Evolutionary conservation across 1,140 invertebrate species (phyloP).

Genomic region (Rhizoglyphus robini): DNA sequence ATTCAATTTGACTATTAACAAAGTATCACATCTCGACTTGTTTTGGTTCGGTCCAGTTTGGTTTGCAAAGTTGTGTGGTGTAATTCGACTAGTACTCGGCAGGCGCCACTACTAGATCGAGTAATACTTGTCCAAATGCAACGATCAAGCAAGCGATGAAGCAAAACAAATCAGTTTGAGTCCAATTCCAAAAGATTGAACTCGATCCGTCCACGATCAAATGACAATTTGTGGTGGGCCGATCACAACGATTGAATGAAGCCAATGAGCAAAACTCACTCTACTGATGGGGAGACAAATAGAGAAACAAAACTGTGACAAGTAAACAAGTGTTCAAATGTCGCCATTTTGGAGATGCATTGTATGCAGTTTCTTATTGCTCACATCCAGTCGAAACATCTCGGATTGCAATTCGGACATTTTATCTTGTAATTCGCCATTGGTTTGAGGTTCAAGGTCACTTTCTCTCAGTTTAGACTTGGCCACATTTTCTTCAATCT

Average conservation of each 20-base stretch:
- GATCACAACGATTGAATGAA: too few species aligned
- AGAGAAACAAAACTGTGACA: too few species aligned
- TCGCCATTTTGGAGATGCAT: constrained; percentile 18
- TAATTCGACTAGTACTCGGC: too few species aligned
- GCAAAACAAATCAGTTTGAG: too few species aligned
- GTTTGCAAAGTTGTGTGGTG: neutral
- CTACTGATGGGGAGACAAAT: too few species aligned
- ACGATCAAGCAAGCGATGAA: too few species aligned
- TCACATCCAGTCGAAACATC: constrained; percentile 40
- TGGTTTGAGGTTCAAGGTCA: constrained; percentile 48
- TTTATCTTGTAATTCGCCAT: constrained; percentile 74
- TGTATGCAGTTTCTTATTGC: constrained; percentile 20
- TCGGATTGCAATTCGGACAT: constrained; percentile 79
- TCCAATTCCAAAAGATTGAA: too few species aligned
- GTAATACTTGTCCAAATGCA: too few species aligned
- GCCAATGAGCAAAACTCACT: too few species aligned
- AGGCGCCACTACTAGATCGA: too few species aligned
- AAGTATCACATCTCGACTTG: constrained; percentile 1
- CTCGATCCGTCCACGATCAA: too few species aligned
- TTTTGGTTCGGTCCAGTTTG: constrained; percentile 3
- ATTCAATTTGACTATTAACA: neutral
- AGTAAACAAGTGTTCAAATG: neutral
- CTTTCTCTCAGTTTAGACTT: constrained; percentile 74
- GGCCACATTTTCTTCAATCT: constrained; percentile 77
- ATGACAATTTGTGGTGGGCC: too few species aligned